Conservation (phyloP, 2,888 invertebrate genomes). For the Erebia palarica region DNA sequence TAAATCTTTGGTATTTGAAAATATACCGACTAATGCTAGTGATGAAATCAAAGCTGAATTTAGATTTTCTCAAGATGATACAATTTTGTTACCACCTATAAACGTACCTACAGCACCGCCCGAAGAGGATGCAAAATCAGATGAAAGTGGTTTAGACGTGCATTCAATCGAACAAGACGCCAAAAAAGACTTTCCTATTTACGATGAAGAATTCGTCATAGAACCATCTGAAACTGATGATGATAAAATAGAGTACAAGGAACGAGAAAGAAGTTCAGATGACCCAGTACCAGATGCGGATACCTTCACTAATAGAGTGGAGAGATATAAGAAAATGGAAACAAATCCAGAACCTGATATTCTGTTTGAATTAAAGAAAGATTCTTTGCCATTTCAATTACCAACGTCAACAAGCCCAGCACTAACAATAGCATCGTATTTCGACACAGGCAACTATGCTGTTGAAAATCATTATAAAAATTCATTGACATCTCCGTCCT, state of each 20-base stretch:
- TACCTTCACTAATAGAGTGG: slow-evolving; percentile 69
- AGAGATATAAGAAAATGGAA: slow-evolving; percentile 65
- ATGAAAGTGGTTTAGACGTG: slow-evolving; percentile 69
- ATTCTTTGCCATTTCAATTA: slow-evolving; percentile 39
- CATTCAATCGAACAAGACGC: slow-evolving; percentile 75
- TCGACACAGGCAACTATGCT: slow-evolving; percentile 76
- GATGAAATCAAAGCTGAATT: slow-evolving; percentile 69
- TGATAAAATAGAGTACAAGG: slow-evolving; percentile 64
- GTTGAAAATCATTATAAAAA: slow-evolving; percentile 70
- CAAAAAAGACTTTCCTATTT: slow-evolving; percentile 69
- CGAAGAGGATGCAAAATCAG: slow-evolving; percentile 66
- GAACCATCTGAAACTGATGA: slow-evolving; percentile 72
- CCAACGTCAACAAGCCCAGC: slow-evolving; percentile 52
- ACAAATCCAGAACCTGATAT: slow-evolving; percentile 45
- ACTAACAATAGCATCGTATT: slow-evolving; percentile 69
- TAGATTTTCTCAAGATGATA: slow-evolving; percentile 57
- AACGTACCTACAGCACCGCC: slow-evolving; percentile 64
- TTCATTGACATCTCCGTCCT: slow-evolving; percentile 53
- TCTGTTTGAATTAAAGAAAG: slow-evolving; percentile 39
- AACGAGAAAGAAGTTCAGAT: slow-evolving; percentile 53
- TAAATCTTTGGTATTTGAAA: slow-evolving; percentile 58
- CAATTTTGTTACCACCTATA: slow-evolving; percentile 52
- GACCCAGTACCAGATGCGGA: slow-evolving; percentile 54
- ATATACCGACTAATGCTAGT: slow-evolving; percentile 60
- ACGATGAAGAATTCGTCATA: slow-evolving; percentile 64